Evolutionary conservation across 2,797 vertebrate genomes (phyloP).

Genomic region (Thripadectes ignobilis): DNA sequence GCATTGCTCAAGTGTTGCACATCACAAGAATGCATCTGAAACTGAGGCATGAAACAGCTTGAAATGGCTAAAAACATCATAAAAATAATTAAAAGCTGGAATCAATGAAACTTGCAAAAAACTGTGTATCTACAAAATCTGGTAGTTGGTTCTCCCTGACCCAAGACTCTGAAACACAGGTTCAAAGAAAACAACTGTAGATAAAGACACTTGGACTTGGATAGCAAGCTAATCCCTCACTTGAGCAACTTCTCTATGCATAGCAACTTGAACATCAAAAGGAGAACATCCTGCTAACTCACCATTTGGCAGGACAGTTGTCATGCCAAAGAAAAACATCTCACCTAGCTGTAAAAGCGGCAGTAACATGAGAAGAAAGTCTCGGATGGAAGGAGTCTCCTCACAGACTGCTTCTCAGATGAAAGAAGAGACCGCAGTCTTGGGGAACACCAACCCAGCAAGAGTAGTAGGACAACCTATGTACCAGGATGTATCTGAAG

Average conservation of each 20-base stretch:
- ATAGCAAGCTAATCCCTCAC: neutral
- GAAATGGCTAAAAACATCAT: neutral
- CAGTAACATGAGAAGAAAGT: neutral
- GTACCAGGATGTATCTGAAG: neutral
- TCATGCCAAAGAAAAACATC: slow-evolving; percentile 20
- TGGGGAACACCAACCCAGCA: neutral
- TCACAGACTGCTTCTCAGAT: neutral
- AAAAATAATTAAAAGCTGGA: neutral
- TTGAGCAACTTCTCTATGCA: neutral
- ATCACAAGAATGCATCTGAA: neutral
- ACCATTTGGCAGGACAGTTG: slow-evolving; percentile 38
- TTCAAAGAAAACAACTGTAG: neutral
- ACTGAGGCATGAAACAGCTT: neutral
- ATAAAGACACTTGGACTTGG: slow-evolving; percentile 10
- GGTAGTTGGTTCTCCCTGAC: neutral
- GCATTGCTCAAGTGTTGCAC: neutral
- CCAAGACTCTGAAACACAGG: neutral
- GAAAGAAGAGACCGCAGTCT: neutral
- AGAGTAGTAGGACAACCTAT: neutral
- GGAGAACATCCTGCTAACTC: neutral
- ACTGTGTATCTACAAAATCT: neutral
- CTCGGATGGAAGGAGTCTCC: neutral
- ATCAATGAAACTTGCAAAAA: neutral
- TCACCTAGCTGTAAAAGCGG: slow-evolving; percentile 26
- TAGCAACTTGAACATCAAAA: slow-evolving; percentile 23